These are phyloP conservation scores for Chloropsis hardwickii DNA, from an alignment of 2,113 vertebrate species.

Conservation along the genomic window DNA sequence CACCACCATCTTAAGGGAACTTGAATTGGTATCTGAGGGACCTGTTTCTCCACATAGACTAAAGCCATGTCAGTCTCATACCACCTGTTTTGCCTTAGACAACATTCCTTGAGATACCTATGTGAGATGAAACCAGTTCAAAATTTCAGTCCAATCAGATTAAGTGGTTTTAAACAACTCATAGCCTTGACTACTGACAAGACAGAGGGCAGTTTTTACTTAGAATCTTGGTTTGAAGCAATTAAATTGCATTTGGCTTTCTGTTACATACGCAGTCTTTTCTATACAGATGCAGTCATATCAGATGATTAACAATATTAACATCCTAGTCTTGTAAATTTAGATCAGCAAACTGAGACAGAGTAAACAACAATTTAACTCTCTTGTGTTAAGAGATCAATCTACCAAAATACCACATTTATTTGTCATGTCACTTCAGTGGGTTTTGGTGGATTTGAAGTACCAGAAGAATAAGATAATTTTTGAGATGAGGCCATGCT, in stretches of 20 bases:
- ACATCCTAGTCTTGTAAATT: not conserved
- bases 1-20: not conserved
- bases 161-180: not conserved
- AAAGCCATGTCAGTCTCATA: not conserved
- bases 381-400: not conserved
- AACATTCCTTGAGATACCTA: not conserved
- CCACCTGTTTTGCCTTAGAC: not conserved
- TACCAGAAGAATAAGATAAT: not conserved
- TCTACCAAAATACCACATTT: not conserved
- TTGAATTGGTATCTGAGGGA: not conserved
- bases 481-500: not conserved
- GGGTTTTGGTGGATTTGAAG: not conserved
- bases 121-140: not conserved
- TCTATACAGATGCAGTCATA: not conserved
- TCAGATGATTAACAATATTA: not conserved
- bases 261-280: not conserved
- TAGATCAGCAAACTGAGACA: not conserved
- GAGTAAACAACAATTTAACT: not conserved
- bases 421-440: not conserved
- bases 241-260: not conserved
- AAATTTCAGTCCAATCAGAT: not conserved
- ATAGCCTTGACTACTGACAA: not conserved
- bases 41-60: not conserved
- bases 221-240: not conserved
- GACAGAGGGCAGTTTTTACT: not conserved